These are phyloP conservation scores for Willowsia nigromaculata DNA, from an alignment of 2,888 invertebrate species.

Conservation along the genomic window DNA sequence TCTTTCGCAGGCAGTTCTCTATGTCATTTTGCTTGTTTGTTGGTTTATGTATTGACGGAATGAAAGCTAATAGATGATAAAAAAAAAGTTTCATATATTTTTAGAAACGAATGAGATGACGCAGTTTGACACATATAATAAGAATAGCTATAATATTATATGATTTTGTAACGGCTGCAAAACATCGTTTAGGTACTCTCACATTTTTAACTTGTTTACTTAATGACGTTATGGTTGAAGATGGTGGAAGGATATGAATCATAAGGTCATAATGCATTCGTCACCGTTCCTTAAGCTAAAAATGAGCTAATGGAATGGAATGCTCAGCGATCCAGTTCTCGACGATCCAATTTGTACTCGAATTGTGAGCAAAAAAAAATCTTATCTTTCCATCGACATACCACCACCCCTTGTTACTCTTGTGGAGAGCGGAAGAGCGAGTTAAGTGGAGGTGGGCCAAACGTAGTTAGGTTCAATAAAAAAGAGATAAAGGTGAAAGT, in stretches of 20 bases:
- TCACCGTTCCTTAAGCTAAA: slow-evolving; percentile 59
- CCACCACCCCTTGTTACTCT: no score
- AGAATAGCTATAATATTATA: slow-evolving; percentile 16
- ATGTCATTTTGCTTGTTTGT: background rate
- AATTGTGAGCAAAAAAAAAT: background rate
- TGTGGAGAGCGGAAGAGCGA: no score
- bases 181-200: background rate
- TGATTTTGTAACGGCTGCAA: slow-evolving; percentile 37
- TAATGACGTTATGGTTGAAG: slow-evolving; percentile 59
- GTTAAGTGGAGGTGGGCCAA: no score
- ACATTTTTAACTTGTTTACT: slow-evolving; percentile 28
- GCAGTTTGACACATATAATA: slow-evolving; percentile 71
- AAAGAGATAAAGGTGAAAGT: slow-evolving; percentile 37
- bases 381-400: no score
- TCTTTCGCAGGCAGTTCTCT: background rate
- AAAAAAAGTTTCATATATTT: slow-evolving; percentile 39
- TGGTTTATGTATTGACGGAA: background rate
- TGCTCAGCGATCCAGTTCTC: background rate
- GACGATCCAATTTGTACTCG: background rate
- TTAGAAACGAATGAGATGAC: slow-evolving; percentile 58
- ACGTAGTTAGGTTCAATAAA: background rate
- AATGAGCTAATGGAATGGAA: slow-evolving; percentile 52
- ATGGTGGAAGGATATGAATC: slow-evolving; percentile 49
- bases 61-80: background rate
- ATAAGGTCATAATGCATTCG: slow-evolving; percentile 61